phyloP scores from a whole-genome alignment of 2,888 invertebrate species.

The Troilus luridus region DNA sequence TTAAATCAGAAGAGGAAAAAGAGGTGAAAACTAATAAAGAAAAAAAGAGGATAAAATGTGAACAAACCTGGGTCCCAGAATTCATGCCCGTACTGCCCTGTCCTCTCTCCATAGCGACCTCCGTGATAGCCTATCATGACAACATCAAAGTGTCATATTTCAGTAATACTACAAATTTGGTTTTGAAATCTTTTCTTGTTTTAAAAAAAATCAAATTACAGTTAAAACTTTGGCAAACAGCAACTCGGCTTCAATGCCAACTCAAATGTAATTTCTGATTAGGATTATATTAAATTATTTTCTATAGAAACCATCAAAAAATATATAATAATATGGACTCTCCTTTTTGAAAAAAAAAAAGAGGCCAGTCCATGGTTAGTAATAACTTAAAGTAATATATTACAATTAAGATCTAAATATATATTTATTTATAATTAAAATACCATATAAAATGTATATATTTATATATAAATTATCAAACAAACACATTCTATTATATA shows the following conservation, averaged over 20 bases:
- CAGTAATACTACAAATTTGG: constrained; percentile 49
- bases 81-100: constrained; percentile 66
- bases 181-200: constrained; percentile 35
- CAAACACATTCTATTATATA: constrained; percentile 58
- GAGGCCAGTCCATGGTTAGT: background rate
- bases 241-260: constrained; percentile 62
- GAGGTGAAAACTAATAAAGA: background rate
- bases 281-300: background rate
- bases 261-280: constrained; percentile 61
- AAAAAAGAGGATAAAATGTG: constrained; percentile 59
- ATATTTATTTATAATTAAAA: constrained; percentile 36
- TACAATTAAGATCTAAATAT: background rate
- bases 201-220: constrained; percentile 45
- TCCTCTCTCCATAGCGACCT: constrained; percentile 66
- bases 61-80: constrained; percentile 66
- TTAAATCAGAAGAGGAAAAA: background rate
- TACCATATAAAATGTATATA: constrained; percentile 37
- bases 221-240: constrained; percentile 60
- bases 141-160: constrained; percentile 58
- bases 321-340: constrained; percentile 16
- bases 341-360: constrained; percentile 1
- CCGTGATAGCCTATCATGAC: constrained; percentile 65
- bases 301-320: constrained; percentile 10
- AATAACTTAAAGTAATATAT: background rate
- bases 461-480: constrained; percentile 50